phyloP scores from a whole-genome alignment of 92 coral and sea anemone genomes.

The Bergia puertoricense region DNA sequence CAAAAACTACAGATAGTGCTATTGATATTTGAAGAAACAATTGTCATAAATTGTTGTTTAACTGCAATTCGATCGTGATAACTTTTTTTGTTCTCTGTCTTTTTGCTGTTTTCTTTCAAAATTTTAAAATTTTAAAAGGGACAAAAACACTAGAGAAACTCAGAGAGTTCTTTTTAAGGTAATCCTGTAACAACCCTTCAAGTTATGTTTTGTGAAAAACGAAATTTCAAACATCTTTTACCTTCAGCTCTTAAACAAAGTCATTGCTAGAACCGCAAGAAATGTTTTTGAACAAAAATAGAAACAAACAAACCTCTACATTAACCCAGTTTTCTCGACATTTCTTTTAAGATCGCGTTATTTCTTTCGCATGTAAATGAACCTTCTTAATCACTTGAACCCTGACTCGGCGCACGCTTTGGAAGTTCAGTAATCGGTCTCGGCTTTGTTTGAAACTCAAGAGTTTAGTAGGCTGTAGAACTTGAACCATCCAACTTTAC shows the following conservation, averaged over 20 bases:
- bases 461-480: too few relatives aligned
- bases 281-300: not conserved
- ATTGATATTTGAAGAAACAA: not conserved
- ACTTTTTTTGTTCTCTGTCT: not conserved
- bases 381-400: not conserved
- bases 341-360: not conserved
- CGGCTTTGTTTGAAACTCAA: too few relatives aligned
- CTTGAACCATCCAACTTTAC: too few relatives aligned
- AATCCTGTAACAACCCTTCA: not conserved
- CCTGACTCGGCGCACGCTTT: too few relatives aligned
- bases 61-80: not conserved
- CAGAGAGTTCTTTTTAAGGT: not conserved
- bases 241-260: not conserved
- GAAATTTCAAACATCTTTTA: not conserved
- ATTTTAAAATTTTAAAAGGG: not conserved
- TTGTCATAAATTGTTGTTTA: not conserved
- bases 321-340: not conserved
- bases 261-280: not conserved
- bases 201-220: not conserved
- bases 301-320: not conserved
- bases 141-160: not conserved
- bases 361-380: not conserved
- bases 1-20: too few relatives aligned
- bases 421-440: too few relatives aligned
- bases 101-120: not conserved